A percentile compares a stretch with the other conserved stretches of the same genome.
Conservation (phyloP, 1,140 invertebrate genomes). For the Bombus ignitus region DNA sequence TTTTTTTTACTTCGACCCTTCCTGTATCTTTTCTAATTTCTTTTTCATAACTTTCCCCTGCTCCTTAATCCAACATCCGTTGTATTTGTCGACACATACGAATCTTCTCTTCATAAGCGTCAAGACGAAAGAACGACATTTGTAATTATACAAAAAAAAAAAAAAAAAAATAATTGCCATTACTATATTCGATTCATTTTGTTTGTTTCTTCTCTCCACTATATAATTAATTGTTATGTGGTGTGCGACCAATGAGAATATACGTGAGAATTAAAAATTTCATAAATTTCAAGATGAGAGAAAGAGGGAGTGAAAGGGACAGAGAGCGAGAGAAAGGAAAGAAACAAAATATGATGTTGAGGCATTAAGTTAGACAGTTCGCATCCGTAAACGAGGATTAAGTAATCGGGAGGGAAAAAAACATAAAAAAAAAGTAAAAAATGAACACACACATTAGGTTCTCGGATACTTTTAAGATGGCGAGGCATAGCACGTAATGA, state of each 20-base stretch:
- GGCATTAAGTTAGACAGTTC: conserved; percentile 29
- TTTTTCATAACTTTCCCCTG: conserved; percentile 22
- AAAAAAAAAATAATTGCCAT: conserved; percentile 15
- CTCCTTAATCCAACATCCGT: conserved; percentile 55
- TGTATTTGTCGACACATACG: background rate
- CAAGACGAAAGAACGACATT: conserved; percentile 42
- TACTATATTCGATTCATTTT: conserved; percentile 57
- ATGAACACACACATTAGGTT: conserved; percentile 50
- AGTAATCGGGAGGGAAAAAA: conserved; percentile 17
- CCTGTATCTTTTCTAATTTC: background rate
- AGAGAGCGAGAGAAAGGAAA: conserved; percentile 41
- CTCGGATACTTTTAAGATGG: conserved; percentile 67
- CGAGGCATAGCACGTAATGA: conserved; percentile 68
- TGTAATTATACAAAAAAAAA: conserved; percentile 51
- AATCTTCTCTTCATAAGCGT: conserved; percentile 53
- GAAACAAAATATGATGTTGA: conserved; percentile 31
- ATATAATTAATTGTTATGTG: conserved; percentile 49
- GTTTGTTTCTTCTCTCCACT: conserved; percentile 58
- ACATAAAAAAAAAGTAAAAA: conserved; percentile 43
- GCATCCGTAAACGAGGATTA: conserved; percentile 1
- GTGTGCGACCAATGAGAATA: conserved; percentile 50
- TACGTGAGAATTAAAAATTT: conserved; percentile 6
- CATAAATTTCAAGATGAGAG: conserved; percentile 13
- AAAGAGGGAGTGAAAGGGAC: conserved; percentile 36
- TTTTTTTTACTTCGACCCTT: background rate